A percentile compares a stretch with the other conserved stretches of the same genome.
These are phyloP conservation scores for Drosophila conformis DNA, from an alignment of 2,888 invertebrate species.

Conservation along the genomic window DNA sequence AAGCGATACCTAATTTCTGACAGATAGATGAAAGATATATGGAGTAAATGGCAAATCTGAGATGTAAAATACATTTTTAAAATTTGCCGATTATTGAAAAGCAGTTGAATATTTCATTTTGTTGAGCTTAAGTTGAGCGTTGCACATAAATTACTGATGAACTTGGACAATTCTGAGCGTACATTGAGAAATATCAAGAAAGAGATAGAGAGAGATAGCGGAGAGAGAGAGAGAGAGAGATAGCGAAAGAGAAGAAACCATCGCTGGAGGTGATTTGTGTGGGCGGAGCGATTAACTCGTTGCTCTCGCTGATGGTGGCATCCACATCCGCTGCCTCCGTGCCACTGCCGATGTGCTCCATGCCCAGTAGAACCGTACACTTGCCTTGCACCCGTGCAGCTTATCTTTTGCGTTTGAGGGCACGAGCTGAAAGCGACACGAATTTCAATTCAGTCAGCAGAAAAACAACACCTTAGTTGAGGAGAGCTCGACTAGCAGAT, in stretches of 20 bases:
- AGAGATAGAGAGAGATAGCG: no score
- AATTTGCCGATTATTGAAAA: no score
- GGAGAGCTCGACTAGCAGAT: background rate
- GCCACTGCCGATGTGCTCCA: slow-evolving; percentile 39
- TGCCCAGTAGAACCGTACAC: slow-evolving; percentile 7
- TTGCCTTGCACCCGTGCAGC: slow-evolving; percentile 12
- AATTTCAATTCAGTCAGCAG: slow-evolving; percentile 55
- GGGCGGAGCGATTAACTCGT: slow-evolving; percentile 49
- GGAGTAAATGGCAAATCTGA: no score
- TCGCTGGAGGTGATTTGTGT: slow-evolving; percentile 90
- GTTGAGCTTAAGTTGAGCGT: no score
- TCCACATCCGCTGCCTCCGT: slow-evolving; percentile 34
- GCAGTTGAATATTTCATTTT: no score
- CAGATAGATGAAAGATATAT: no score
- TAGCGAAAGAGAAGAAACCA: slow-evolving; percentile 89
- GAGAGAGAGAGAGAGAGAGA: background rate
- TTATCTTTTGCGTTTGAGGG: slow-evolving; percentile 16
- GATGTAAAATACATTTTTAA: no score
- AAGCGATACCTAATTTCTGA: no score
- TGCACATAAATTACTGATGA: no score
- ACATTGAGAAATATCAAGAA: no score
- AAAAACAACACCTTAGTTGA: slow-evolving; percentile 14
- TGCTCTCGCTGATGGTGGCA: slow-evolving; percentile 20
- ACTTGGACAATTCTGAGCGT: no score
- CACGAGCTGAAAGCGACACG: slow-evolving; percentile 41